Base-by-base conservation (phyloP, 1,140 invertebrate species). In the Reticulitermes speratus region DNA sequence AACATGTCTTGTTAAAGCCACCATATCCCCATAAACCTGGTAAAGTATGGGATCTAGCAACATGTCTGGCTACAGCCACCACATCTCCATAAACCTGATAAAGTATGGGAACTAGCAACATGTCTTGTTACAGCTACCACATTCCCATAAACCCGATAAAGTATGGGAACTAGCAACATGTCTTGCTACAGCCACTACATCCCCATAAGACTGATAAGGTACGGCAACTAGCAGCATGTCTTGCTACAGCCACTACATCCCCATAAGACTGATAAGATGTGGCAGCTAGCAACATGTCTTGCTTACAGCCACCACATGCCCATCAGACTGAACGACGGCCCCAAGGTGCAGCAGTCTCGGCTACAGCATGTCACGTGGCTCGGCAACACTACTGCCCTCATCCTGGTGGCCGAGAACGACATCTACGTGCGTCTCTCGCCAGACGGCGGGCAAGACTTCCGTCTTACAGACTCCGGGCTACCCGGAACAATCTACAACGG, bases 401-500 rank as follows among this genome's bases (percentile, higher is more conserved):
- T 97, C 87, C 94, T 96, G 90, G 94, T 96, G 85, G 94, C 93
- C 55, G 94, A 97, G 87, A 98, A 98, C 91, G 96, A 98, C 91
- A 96, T 98, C 89, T 97, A 96, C 91, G 93, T 97, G 88, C 93
- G 96, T 87, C 91, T 93, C 86, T 94, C 94, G 16, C 96, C 96
- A 0, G 89, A 90, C 8, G 92, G 94, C 48, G 92, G 92, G 19
- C 92, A 93, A 86, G 93, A 94, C 87, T 91, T 92, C 84, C 92
- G 95, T 59, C 92, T 98, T 87, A 98, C 97, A 23, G 93, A 93
- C 87, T 95, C 94, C 82, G 96, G 97, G 1, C 89, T 93, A 75
- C 94, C 95, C 8, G 96, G 95, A 45, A 89, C 94, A 44, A 92
- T 98, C 81, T 98, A 96, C 91, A 98, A 98, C 91, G 97, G 97